phyloP scores from a whole-genome alignment of 2,888 invertebrate species.

The Patella caerulea region DNA sequence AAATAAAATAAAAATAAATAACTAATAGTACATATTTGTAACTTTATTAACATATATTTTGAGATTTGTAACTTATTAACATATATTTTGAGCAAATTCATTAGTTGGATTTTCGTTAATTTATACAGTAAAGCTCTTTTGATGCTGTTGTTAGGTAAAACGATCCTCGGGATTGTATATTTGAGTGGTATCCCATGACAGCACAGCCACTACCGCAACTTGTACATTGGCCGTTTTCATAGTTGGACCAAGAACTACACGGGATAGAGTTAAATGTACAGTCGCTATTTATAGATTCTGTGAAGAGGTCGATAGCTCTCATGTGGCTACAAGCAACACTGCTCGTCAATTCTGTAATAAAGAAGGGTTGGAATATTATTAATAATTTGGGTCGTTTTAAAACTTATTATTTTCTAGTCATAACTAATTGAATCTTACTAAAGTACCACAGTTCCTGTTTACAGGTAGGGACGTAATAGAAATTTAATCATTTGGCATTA shows the following conservation, averaged over 20 bases:
- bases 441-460: too few relatives aligned
- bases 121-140: neutral
- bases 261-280: slow-evolving; percentile 79
- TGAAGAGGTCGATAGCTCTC: slow-evolving; percentile 85
- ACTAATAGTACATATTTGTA: too few relatives aligned
- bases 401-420: too few relatives aligned
- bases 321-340: slow-evolving; percentile 89
- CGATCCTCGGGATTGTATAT: neutral
- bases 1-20: too few relatives aligned
- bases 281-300: slow-evolving; percentile 83
- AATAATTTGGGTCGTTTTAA: too few relatives aligned
- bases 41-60: too few relatives aligned
- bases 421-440: too few relatives aligned
- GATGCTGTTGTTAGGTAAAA: slow-evolving; percentile 11
- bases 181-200: slow-evolving; percentile 20
- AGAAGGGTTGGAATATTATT: neutral
- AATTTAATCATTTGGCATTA: too few relatives aligned
- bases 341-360: slow-evolving; percentile 74
- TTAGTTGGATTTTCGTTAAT: too few relatives aligned
- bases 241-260: neutral
- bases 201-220: slow-evolving; percentile 15
- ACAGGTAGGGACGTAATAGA: too few relatives aligned
- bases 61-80: too few relatives aligned
- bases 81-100: too few relatives aligned
- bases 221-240: neutral